Conservation (phyloP, 30 jellyfish, hydroid and myxozoan species). For the Hydractinia echinata region DNA sequence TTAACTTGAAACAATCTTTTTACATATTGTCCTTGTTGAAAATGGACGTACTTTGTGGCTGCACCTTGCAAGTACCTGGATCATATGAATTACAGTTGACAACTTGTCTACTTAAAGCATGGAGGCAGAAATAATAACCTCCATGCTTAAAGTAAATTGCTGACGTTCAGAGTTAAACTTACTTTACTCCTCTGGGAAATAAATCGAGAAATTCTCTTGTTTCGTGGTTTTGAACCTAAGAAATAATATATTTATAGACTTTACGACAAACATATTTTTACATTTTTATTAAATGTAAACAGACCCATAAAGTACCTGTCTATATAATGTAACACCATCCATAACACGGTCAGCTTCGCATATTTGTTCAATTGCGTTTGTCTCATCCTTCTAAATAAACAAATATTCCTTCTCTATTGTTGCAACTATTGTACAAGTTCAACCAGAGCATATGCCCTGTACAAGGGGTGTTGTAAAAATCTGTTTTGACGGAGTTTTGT, state of each 20-base stretch:
- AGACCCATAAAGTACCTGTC: constrained; percentile 7
- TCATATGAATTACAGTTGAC: neutral
- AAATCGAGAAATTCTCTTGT: constrained; percentile 61
- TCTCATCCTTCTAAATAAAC: neutral
- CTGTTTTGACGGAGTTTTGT: too few species aligned
- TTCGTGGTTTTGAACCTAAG: constrained; percentile 62
- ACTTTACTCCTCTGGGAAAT: constrained; percentile 67
- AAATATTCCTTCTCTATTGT: neutral
- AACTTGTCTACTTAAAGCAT: neutral
- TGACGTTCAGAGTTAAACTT: neutral
- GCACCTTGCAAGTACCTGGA: constrained; percentile 52
- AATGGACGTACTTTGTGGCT: constrained; percentile 41
- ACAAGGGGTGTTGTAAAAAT: too few species aligned
- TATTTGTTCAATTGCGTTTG: neutral
- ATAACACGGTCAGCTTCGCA: neutral
- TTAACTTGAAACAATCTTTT: constrained; percentile 64
- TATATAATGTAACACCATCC: neutral
- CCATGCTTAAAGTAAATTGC: neutral
- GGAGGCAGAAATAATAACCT: neutral
- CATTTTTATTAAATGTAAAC: too few species aligned
- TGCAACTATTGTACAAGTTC: too few species aligned
- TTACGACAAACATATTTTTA: neutral
- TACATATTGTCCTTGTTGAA: constrained; percentile 39
- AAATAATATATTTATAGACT: neutral
- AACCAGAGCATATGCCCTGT: too few species aligned